Percentiles rank a stretch among this genome's conserved stretches.
phyloP scores from a whole-genome alignment of 2,113 vertebrate species.

The Blennius ocellaris region DNA sequence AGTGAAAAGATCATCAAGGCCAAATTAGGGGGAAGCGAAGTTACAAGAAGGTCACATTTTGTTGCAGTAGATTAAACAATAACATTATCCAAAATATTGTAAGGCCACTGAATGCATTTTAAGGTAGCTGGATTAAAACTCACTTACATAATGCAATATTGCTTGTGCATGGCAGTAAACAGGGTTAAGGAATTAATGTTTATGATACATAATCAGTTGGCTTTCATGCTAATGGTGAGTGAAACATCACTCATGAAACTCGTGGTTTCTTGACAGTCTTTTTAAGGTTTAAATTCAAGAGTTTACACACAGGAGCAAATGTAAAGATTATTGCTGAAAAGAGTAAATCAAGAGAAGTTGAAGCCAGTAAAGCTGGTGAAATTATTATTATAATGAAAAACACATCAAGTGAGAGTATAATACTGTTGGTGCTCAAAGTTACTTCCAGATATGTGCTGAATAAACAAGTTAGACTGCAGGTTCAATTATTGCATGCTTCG shows the following conservation, averaged over 20 bases:
- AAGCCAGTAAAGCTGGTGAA: not conserved
- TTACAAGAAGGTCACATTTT: not conserved
- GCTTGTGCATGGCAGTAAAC: no score
- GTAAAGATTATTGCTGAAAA: not conserved
- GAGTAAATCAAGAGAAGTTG: not conserved
- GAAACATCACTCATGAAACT: no score
- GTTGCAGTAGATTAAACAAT: not conserved
- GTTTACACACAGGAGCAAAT: not conserved
- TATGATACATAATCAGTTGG: no score
- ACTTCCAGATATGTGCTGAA: no score
- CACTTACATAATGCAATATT: no score
- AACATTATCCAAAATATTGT: not conserved
- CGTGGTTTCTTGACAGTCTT: no score
- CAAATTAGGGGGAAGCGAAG: constrained; percentile 18
- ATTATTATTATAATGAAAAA: not conserved
- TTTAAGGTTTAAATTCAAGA: no score
- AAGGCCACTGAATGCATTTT: not conserved
- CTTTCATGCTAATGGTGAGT: no score
- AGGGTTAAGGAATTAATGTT: no score
- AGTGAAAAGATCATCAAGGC: constrained; percentile 2
- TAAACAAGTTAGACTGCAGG: no score
- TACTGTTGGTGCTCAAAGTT: no score
- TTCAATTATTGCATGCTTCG: no score
- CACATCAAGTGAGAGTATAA: not conserved
- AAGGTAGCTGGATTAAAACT: not conserved